Conservation (phyloP, 2,888 invertebrate genomes). For the Cryptus armator region DNA sequence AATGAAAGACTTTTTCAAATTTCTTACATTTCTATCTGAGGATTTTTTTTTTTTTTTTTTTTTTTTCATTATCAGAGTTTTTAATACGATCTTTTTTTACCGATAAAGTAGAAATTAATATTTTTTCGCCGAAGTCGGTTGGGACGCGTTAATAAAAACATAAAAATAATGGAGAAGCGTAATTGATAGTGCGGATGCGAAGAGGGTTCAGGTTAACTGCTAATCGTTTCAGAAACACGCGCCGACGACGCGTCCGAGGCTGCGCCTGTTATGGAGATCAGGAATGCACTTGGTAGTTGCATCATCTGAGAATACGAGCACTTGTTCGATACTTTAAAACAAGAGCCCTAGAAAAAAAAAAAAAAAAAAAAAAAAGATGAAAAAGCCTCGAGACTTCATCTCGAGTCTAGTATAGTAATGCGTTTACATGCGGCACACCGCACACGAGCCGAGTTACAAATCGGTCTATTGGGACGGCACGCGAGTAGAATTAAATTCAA, state of each 20-base stretch:
- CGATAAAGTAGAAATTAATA: no score
- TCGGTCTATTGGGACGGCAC: conserved; percentile 56
- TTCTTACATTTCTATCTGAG: no score
- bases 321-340: conserved; percentile 6
- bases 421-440: conserved; percentile 43
- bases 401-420: conserved; percentile 31
- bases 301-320: conserved; percentile 25
- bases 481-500: conserved; percentile 53
- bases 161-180: conserved; percentile 3
- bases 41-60: no score
- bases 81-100: no score
- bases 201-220: conserved; percentile 1
- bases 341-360: conserved; percentile 21
- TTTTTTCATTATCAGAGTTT: no score
- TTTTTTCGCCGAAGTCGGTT: no score
- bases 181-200: conserved; percentile 50
- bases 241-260: conserved; percentile 30
- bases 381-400: conserved; percentile 41
- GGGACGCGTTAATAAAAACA: no score
- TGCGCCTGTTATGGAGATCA: conserved; percentile 57
- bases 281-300: conserved; percentile 53
- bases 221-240: conserved; percentile 37
- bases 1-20: no score
- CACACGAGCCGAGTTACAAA: conserved; percentile 59
- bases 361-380: neutral